A percentile compares a stretch with the other conserved stretches of the same genome.
Conservation (phyloP, 1,140 invertebrate species). For the Drosophila arizonae region DNA sequence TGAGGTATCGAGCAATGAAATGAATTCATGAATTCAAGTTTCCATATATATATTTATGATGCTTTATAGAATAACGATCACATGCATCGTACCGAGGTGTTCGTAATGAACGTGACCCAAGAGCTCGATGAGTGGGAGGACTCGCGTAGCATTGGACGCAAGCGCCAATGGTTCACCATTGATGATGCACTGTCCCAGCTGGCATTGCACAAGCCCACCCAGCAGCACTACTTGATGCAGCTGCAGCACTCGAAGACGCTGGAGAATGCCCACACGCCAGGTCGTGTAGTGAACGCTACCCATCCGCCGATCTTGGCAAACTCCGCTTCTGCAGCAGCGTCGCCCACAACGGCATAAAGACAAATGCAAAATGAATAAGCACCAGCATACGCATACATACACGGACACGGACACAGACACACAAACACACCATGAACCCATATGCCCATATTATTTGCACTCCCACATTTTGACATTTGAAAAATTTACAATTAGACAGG, state of each 20-base stretch:
- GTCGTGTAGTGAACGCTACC: constrained; percentile 70
- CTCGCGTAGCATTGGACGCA: constrained; percentile 92
- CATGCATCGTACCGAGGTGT: constrained; percentile 96
- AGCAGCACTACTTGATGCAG: constrained; percentile 92
- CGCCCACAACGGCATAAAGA: constrained; percentile 77
- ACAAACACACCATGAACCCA: constrained; percentile 30
- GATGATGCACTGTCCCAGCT: constrained; percentile 93
- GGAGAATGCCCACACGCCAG: constrained; percentile 68
- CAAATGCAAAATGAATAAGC: constrained; percentile 26
- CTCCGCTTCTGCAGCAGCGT: constrained; percentile 62
- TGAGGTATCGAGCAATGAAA: constrained; percentile 87
- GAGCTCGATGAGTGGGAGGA: constrained; percentile 97
- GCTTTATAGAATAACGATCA: constrained; percentile 90
- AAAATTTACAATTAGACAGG: constrained; percentile 78
- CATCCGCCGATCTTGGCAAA: constrained; percentile 73
- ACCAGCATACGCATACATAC: constrained; percentile 27
- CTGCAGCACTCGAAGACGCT: constrained; percentile 84
- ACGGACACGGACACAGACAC: constrained; percentile 14
- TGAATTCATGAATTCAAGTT: not conserved
- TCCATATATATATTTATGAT: constrained; percentile 76
- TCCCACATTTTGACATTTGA: constrained; percentile 67
- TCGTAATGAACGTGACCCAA: constrained; percentile 95
- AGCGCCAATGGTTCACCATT: constrained; percentile 95
- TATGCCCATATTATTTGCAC: constrained; percentile 33
- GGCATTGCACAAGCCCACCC: constrained; percentile 94